Conservation (phyloP, 2,113 vertebrate genomes). For the Calyptommatus sinebrachiatus region DNA sequence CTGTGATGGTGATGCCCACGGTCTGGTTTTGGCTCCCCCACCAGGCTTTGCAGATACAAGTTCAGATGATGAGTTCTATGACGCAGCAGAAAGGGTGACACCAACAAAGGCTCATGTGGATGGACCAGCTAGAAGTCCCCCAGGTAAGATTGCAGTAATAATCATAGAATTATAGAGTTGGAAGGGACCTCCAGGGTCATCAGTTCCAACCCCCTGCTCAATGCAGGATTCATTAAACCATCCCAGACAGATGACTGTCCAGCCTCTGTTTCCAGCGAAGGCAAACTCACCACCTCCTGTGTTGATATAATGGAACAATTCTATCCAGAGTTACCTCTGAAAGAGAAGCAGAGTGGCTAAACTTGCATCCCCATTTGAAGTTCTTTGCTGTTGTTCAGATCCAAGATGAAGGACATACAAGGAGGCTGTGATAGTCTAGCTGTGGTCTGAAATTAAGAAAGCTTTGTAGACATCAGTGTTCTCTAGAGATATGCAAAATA, state of each 20-base stretch:
- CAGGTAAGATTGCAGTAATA: not conserved
- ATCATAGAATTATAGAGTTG: too few relatives aligned
- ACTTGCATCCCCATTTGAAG: not conserved
- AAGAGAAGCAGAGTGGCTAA: not conserved
- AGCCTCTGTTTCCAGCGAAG: too few relatives aligned
- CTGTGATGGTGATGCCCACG: not conserved
- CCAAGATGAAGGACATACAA: not conserved
- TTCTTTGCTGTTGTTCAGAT: not conserved
- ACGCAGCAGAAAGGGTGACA: constrained; percentile 86
- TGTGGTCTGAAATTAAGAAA: not conserved
- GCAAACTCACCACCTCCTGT: too few relatives aligned
- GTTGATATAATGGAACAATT: too few relatives aligned
- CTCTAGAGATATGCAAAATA: too few relatives aligned
- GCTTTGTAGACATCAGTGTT: not conserved
- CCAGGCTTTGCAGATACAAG: constrained; percentile 82
- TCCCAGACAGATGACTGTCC: too few relatives aligned
- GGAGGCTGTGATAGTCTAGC: not conserved
- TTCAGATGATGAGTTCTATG: constrained; percentile 94
- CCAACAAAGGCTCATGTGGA: constrained; percentile 68
- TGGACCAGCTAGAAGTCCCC: constrained; percentile 22
- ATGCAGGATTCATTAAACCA: too few relatives aligned
- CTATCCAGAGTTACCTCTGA: not conserved
- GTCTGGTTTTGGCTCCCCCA: constrained; percentile 69
- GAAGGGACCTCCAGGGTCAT: too few relatives aligned
- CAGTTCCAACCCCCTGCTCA: too few relatives aligned